Evolutionary conservation across 2,797 vertebrate species (phyloP).

Genomic region (Anolis apletophallus): DNA sequence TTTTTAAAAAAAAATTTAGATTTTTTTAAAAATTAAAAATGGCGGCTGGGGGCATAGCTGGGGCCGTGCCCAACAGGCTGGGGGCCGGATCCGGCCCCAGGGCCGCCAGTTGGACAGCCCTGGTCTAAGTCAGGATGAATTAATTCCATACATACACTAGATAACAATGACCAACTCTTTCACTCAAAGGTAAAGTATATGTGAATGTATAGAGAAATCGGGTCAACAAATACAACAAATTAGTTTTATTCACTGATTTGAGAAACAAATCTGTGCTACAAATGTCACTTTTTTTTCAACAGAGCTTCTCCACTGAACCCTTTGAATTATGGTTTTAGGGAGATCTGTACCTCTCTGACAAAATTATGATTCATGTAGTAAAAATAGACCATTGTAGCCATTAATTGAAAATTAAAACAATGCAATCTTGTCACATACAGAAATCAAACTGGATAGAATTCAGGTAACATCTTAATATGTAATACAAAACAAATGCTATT

Average conservation of each 20-base stretch:
- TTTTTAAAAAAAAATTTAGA: too few species aligned
- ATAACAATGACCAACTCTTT: not conserved
- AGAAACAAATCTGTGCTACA: not conserved
- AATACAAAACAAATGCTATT: not conserved
- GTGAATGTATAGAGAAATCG: not conserved
- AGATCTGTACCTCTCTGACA: not conserved
- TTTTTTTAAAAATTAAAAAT: too few species aligned
- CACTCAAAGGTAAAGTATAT: not conserved
- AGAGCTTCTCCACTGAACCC: not conserved
- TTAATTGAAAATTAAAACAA: too few species aligned
- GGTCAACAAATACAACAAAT: not conserved
- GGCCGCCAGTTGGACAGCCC: too few species aligned
- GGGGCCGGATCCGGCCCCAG: too few species aligned
- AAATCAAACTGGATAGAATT: not conserved
- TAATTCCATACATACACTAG: not conserved
- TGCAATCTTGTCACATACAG: not conserved
- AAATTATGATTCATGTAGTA: not conserved
- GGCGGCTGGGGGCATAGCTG: too few species aligned
- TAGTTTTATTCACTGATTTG: not conserved
- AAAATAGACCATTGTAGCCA: not conserved
- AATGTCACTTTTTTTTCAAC: not conserved
- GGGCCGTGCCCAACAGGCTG: too few species aligned
- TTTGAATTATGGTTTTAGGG: not conserved
- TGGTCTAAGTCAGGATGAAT: not conserved
- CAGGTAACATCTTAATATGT: not conserved